Base-by-base conservation (phyloP, 1,140 invertebrate genomes). In the Euwallacea fornicatus region DNA sequence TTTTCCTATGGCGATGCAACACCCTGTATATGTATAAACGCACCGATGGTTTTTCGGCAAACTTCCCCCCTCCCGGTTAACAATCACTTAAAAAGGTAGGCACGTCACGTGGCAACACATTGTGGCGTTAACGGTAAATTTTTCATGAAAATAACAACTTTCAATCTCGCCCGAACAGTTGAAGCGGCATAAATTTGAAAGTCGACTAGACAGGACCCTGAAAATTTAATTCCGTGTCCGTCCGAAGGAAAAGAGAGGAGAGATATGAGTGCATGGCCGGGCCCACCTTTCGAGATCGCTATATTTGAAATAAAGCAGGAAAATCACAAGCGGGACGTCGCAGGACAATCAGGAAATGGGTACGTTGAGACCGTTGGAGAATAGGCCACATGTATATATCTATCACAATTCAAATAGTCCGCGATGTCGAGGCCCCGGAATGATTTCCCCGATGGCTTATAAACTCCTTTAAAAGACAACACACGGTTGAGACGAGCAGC, bases 361-460 rank as follows among this genome's bases (percentile, higher is more conserved):
- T 65, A 69, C 73, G 73, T 64, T 54, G 70, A 71, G 70, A 72
- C 74, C 74, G 74, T 75, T 73, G 69, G 74, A 75, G 74, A 75
- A 75, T 73, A 73, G 74, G 74, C 74, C 74, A 75, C 74, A 75
- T 68, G 66, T 72, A 72, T 72, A 72, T 75, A 75, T 75, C 74
- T 75, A 75, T 75, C 74, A 75, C 74, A 75, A 75, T 75, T 75
- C 71, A 75, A 73, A 75, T 73, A 75, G 74, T 73, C 69, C 70
- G 69, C 71, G 74, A 72, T 66, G 70, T 70, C 70, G 60, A 71
- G 69, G 67, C 67, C 41, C 71, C 59, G 55, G 74, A 75, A 73
- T 75, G 74, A 75, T 75, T 75, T 75, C 74, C 74, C 74, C 63
- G 42, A 75, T 73, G 74, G 74, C 74, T 75, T 75, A 73, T 75